Percentiles rank a stretch among this genome's conserved stretches.
These are phyloP conservation scores for Sternotherus odoratus DNA, from an alignment of 2,797 vertebrate genomes.

Conservation along the genomic window DNA sequence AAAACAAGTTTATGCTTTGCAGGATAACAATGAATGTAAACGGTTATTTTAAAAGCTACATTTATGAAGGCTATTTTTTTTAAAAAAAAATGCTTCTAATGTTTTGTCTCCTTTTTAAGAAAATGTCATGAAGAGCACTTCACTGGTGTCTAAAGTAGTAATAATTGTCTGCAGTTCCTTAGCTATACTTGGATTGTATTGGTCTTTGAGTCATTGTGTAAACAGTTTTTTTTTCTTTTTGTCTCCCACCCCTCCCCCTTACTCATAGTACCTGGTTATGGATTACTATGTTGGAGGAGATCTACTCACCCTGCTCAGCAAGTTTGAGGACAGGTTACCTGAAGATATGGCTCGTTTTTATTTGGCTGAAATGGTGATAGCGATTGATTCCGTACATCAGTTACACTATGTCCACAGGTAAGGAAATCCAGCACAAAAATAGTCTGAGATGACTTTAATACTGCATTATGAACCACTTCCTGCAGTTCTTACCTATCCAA, in stretches of 20 bases:
- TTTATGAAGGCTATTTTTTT: neutral
- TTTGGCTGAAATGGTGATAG: constrained; percentile 98
- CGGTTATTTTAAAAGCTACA: neutral
- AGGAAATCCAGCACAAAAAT: constrained; percentile 53
- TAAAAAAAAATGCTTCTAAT: neutral
- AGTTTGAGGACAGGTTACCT: constrained; percentile 97
- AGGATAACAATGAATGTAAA: neutral
- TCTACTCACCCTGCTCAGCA: constrained; percentile 97
- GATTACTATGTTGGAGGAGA: constrained; percentile 99
- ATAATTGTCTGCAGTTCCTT: neutral
- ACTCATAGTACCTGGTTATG: constrained; percentile 96
- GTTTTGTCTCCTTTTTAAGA: neutral
- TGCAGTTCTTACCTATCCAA: neutral
- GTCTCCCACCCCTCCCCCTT: neutral
- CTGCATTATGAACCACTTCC: neutral
- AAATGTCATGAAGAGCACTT: neutral
- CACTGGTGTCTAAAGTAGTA: neutral
- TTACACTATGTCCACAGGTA: constrained; percentile 99
- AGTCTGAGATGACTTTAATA: neutral
- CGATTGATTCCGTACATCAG: constrained; percentile 97
- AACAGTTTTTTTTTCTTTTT: rapidly evolving
- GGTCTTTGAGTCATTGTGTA: neutral
- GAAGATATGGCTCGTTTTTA: constrained; percentile 99
- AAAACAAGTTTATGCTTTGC: neutral
- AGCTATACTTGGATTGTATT: neutral